Evolutionary conservation across 2,797 vertebrate species (phyloP).

Genomic region (Gorsachius magnificus): DNA sequence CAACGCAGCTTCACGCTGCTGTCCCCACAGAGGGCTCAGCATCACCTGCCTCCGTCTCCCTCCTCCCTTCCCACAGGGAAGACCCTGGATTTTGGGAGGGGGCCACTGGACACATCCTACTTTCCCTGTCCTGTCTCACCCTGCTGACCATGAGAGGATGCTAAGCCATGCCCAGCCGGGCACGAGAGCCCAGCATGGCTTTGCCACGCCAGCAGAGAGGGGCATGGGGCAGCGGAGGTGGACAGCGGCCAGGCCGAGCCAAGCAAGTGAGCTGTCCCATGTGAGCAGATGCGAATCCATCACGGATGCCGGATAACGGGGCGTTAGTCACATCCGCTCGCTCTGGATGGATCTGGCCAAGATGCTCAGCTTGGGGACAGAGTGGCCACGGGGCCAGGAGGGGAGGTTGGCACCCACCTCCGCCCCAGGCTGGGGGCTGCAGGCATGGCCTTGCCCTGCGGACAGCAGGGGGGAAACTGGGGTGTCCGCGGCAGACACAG

Average conservation of each 20-base stretch:
- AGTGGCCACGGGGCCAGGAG: not conserved
- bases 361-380: not conserved
- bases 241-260: rapidly evolving
- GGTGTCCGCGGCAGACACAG: rapidly evolving
- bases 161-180: not conserved
- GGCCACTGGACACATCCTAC: not conserved
- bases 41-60: not conserved
- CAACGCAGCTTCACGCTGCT: not conserved
- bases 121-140: not conserved
- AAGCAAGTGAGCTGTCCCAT: not conserved
- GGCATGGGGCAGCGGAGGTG: rapidly evolving
- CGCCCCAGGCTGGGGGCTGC: rapidly evolving
- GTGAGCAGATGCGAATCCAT: not conserved
- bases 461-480: not conserved
- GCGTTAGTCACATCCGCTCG: rapidly evolving
- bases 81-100: not conserved
- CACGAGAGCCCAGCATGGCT: too few species aligned
- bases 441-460: rapidly evolving
- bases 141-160: rapidly evolving
- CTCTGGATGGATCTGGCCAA: not conserved
- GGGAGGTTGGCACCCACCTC: rapidly evolving
- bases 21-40: rapidly evolving
- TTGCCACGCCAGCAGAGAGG: not conserved
- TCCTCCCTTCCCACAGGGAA: not conserved
- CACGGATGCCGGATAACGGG: rapidly evolving